phyloP scores from a whole-genome alignment of 2,888 invertebrate genomes.

The Crematogaster levior region DNA sequence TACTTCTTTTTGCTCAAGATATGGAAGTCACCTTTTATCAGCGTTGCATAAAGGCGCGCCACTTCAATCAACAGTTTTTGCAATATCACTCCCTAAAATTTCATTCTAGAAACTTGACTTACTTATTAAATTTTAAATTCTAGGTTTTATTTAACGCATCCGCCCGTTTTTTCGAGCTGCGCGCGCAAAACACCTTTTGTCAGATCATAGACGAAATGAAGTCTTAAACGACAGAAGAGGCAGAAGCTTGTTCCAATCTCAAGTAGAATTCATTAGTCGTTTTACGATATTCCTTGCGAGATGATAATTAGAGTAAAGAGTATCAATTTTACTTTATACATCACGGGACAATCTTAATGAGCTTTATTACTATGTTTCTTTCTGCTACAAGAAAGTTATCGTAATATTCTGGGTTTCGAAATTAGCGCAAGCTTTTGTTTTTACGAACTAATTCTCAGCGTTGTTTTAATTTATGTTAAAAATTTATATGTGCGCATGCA shows the following conservation, averaged over 20 bases:
- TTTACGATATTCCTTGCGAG: background rate
- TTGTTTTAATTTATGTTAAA: conserved; percentile 2
- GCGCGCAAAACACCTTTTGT: conserved; percentile 6
- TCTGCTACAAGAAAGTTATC: background rate
- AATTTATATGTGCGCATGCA: background rate
- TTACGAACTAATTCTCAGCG: background rate
- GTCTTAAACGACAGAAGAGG: background rate
- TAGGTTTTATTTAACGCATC: conserved; percentile 35
- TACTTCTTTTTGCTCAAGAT: conserved; percentile 28
- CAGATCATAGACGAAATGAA: background rate
- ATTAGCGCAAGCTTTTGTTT: background rate
- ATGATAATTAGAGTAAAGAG: conserved; percentile 19
- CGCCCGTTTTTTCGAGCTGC: background rate
- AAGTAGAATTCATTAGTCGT: conserved; percentile 25
- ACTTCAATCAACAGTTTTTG: conserved; percentile 49
- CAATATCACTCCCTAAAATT: conserved; percentile 48
- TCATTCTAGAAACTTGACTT: conserved; percentile 23
- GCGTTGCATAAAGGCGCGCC: conserved; percentile 20
- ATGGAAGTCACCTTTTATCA: conserved; percentile 45
- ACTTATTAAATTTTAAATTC: conserved; percentile 46
- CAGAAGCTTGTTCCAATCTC: background rate
- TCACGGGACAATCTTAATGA: conserved; percentile 14
- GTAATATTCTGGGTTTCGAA: background rate
- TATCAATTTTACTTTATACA: conserved; percentile 9
- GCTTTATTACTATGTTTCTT: background rate